phyloP scores from a whole-genome alignment of 2,797 vertebrate species.

The Acanthurus lineatus region DNA sequence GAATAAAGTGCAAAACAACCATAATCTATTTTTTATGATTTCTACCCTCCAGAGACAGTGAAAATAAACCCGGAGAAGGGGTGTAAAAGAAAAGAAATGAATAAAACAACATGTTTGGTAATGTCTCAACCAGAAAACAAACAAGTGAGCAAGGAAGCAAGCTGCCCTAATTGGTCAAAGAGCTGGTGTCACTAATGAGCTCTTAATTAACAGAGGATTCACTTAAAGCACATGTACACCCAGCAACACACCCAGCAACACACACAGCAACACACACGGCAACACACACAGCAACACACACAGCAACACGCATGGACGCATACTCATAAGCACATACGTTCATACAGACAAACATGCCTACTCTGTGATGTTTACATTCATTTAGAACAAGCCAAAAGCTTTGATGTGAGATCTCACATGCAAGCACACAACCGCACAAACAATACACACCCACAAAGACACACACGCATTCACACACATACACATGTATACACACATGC shows the following conservation, averaged over 20 bases:
- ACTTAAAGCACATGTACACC: constrained; percentile 56
- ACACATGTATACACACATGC: constrained; percentile 15
- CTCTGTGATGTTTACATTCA: constrained; percentile 68
- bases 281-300: constrained; percentile 21
- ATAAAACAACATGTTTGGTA: constrained; percentile 64
- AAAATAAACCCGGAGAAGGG: constrained; percentile 47
- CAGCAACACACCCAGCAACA: constrained; percentile 46
- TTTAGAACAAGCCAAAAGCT: constrained; percentile 53
- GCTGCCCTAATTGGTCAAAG: constrained; percentile 75
- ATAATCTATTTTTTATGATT: constrained; percentile 71
- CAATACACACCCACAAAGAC: constrained; percentile 17
- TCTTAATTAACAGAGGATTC: constrained; percentile 79
- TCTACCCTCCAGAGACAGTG: constrained; percentile 50
- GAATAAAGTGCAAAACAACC: constrained; percentile 60
- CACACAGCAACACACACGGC: constrained; percentile 17
- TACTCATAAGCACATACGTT: constrained; percentile 14
- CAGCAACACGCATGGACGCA: background rate
- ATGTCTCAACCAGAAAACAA: constrained; percentile 71
- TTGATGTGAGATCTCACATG: constrained; percentile 56
- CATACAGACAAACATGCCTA: constrained; percentile 36
- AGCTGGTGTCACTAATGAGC: constrained; percentile 79
- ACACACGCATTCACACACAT: constrained; percentile 17
- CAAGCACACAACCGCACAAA: constrained; percentile 11
- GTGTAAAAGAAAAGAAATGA: constrained; percentile 57
- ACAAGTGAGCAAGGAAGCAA: constrained; percentile 69